Percentiles rank a stretch among this genome's conserved stretches.
These are phyloP conservation scores for Oophaga pumilio DNA, from an alignment of 2,113 vertebrate genomes.

Conservation along the genomic window DNA sequence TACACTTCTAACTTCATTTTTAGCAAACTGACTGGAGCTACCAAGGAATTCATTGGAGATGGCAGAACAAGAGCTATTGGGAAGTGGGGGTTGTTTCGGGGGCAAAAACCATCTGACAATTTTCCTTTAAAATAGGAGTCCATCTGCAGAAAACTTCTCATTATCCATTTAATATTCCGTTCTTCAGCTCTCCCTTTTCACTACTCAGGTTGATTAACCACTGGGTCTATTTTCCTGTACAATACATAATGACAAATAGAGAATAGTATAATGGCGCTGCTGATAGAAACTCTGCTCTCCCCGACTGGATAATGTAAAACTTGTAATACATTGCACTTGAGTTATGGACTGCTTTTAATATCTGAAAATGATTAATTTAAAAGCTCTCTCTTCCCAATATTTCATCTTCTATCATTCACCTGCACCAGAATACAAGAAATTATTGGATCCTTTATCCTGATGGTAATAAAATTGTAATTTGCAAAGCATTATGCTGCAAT, in stretches of 20 bases:
- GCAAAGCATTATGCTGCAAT: constrained; percentile 59
- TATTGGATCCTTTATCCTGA: constrained; percentile 41
- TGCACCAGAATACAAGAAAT: constrained; percentile 46
- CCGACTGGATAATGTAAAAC: constrained; percentile 30
- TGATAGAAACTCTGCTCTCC: constrained; percentile 30
- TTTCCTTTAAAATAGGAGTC: neutral
- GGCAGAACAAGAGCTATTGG: too few relatives aligned
- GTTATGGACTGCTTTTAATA: constrained; percentile 54
- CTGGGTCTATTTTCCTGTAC: constrained; percentile 19
- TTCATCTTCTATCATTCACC: constrained; percentile 55
- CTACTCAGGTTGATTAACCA: neutral
- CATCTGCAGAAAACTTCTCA: neutral
- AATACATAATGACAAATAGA: constrained; percentile 49
- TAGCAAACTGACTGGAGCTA: too few relatives aligned
- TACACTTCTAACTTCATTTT: too few relatives aligned
- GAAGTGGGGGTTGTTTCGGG: too few relatives aligned
- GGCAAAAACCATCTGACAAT: too few relatives aligned
- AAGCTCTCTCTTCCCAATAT: constrained; percentile 47
- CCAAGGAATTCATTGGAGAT: too few relatives aligned
- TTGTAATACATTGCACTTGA: constrained; percentile 38
- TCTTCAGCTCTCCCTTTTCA: neutral
- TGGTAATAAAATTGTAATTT: constrained; percentile 53
- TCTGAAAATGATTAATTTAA: constrained; percentile 56
- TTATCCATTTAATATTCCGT: constrained; percentile 4
- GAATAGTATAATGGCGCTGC: constrained; percentile 19